Conservation (phyloP, 2,888 invertebrate genomes). For the Agriopis leucophaearia region DNA sequence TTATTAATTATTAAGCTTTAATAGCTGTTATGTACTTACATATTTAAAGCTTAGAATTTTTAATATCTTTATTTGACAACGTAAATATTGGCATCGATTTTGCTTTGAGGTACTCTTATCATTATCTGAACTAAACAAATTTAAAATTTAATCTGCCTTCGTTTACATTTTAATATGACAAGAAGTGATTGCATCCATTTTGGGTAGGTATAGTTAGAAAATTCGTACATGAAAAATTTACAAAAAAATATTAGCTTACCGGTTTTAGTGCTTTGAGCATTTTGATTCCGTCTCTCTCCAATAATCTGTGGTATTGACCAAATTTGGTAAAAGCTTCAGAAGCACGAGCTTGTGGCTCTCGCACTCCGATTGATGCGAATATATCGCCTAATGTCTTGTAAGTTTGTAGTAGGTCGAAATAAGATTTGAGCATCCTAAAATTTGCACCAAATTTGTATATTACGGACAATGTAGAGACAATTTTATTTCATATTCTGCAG, state of each 20-base stretch:
- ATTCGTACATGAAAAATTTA: too few relatives aligned
- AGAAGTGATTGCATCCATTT: too few relatives aligned
- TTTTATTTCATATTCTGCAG: too few relatives aligned
- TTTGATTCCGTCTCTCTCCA: constrained; percentile 95
- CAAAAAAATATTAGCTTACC: constrained; percentile 73
- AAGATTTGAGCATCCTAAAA: constrained; percentile 89
- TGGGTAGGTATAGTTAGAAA: too few relatives aligned
- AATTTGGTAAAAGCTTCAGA: constrained; percentile 98
- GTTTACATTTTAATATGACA: too few relatives aligned
- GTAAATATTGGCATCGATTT: too few relatives aligned
- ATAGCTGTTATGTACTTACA: too few relatives aligned
- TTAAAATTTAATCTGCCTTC: neutral
- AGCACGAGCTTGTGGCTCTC: constrained; percentile 97
- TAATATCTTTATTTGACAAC: neutral
- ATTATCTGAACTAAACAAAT: neutral
- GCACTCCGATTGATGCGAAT: constrained; percentile 97
- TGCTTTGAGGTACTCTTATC: too few relatives aligned
- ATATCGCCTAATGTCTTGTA: constrained; percentile 97
- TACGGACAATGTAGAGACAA: too few relatives aligned
- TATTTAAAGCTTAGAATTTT: neutral
- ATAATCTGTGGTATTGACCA: constrained; percentile 96
- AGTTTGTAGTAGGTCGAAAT: constrained; percentile 95
- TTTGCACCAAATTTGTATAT: neutral
- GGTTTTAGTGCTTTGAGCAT: constrained; percentile 97
- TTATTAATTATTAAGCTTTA: too few relatives aligned